A percentile compares a stretch with the other conserved stretches of the same genome.
Conservation (phyloP, 2,113 vertebrate species). For the Cariama cristata region DNA sequence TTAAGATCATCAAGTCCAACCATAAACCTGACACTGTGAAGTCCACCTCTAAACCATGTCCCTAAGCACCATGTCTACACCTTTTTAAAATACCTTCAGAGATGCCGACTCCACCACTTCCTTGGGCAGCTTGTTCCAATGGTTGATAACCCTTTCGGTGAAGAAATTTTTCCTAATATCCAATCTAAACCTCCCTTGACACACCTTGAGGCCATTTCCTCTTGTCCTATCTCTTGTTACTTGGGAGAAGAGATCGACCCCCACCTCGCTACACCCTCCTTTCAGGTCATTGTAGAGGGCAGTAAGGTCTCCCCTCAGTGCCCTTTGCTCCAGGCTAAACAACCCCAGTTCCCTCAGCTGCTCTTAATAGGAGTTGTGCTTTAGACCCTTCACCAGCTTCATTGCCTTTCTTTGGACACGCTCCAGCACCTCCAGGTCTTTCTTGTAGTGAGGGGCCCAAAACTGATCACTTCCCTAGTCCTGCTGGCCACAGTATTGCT, state of each 20-base stretch:
- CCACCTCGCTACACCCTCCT: neutral
- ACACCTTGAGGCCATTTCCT: neutral
- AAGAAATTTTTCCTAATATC: neutral
- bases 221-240: neutral
- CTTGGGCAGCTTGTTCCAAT: neutral
- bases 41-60: neutral
- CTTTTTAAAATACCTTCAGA: neutral
- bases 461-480: neutral
- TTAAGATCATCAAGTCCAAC: neutral
- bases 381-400: neutral
- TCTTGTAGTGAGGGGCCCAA: neutral
- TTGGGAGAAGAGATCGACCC: fast-evolving
- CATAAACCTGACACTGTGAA: neutral
- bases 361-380: neutral
- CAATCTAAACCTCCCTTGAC: neutral
- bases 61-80: neutral
- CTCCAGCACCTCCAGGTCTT: neutral
- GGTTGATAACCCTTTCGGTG: neutral
- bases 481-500: neutral
- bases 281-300: neutral
- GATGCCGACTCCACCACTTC: neutral
- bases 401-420: fast-evolving
- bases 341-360: fast-evolving
- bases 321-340: neutral
- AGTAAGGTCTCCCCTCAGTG: fast-evolving